Percentiles rank a stretch among this genome's conserved stretches.
These are phyloP conservation scores for Eonycteris spelaea DNA, from an alignment of 2,113 vertebrate species.

Conservation along the genomic window DNA sequence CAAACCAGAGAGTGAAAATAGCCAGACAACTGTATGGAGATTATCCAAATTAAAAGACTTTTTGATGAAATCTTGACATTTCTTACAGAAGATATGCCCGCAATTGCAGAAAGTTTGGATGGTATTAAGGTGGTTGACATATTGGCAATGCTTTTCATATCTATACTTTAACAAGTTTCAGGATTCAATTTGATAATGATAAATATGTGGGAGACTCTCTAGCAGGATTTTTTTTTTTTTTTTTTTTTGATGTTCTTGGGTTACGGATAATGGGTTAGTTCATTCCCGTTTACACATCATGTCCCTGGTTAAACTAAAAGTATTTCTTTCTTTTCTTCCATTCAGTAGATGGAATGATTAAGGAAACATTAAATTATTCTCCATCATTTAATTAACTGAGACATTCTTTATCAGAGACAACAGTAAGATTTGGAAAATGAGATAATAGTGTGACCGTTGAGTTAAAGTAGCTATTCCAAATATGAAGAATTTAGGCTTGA, in stretches of 20 bases:
- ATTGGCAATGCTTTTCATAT: slow-evolving; percentile 47
- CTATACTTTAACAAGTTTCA: slow-evolving; percentile 47
- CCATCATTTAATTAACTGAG: neutral
- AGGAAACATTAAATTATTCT: neutral
- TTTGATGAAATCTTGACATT: slow-evolving; percentile 60
- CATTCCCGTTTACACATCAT: neutral
- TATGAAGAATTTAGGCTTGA: neutral
- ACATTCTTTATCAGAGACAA: neutral
- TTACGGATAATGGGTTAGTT: neutral
- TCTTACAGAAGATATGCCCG: slow-evolving; percentile 48
- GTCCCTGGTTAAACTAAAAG: neutral
- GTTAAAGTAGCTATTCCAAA: neutral
- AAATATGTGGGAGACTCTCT: neutral
- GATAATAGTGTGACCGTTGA: neutral
- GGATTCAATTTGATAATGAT: neutral
- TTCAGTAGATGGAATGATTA: neutral
- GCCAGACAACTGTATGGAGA: slow-evolving; percentile 69
- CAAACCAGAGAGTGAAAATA: slow-evolving; percentile 68
- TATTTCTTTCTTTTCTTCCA: neutral
- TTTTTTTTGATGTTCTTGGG: neutral
- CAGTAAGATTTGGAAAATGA: neutral
- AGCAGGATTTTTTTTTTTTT: neutral
- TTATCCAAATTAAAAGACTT: slow-evolving; percentile 56
- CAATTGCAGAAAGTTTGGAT: slow-evolving; percentile 20
- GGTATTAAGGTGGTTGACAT: slow-evolving; percentile 46